Evolutionary conservation across 2,113 vertebrate species (phyloP), one percentile per base, ranked within the genome.

Genomic region (Psittacula cyanocephala): DNA sequence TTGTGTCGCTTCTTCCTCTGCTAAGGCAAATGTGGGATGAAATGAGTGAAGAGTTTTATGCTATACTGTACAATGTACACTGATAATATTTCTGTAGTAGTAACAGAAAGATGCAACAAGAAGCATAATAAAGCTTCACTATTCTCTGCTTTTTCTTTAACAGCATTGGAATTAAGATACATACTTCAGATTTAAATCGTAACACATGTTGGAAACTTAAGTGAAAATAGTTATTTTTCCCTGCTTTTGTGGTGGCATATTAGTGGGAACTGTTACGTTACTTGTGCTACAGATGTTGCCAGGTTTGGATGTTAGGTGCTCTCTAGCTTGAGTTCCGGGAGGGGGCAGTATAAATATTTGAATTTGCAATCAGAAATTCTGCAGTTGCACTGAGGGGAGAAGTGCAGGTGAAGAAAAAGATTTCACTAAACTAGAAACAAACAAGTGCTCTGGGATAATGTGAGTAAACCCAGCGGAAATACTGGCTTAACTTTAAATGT

Each of bases 311-410:
- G 69, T 43, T 37, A 2, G 0, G 3, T 70, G 60, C 60, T 70
- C 16, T 67, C 33, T 35, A 11, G 5, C 46, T 53, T 31, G 28
- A 10, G 7, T 89, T 79, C 92, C 82, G 3, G 46, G 53, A 96
- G 94, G 46, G 91, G 89, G 93, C 91, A 78, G 37, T 74, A 41
- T 55, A 59, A 86, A 85, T 39, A 18, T 18, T 79, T 33, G 77
- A 62, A 81, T 91, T 62, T 62, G 72, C 11, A 2, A 29, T 60
- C 60, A 55, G 79, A 63, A 60, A 37, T 88, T 55, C 39, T 50
- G 41, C 29, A 11, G 0, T 46, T 31, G n/a, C 31, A 28, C 41
- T 4, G 29, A 65, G 44, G 20, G 53, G 24, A 59, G 74, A 70
- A 70, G 43, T 44, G 41, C 64, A 49, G 35, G 22, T 46, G 75